Evolutionary conservation across 2,113 vertebrate genomes (phyloP), one percentile per base, ranked within the genome.

Genomic region (Petrocephalus zakoni): DNA sequence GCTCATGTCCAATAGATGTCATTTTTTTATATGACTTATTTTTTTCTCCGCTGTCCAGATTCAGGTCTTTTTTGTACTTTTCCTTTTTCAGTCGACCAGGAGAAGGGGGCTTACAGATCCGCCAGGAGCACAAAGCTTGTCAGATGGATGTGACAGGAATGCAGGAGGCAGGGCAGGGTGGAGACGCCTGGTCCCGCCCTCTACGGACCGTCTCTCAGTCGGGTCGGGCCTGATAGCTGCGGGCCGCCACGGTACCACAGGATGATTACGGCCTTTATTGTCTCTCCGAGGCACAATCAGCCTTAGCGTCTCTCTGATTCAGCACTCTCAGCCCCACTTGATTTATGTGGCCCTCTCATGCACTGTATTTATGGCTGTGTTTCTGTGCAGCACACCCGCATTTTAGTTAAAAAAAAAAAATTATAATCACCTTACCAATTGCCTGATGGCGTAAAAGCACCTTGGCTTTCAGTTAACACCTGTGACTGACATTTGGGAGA

Each of bases 401-500:
- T 88, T 88, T 29, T 29, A 61, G 88, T 87, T 68, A 85, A 47
- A 88, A 84, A 88, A 21, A 22, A 82, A 53, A 51, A 21, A 53
- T 89, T 88, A 85, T 81, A 90, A 86, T 22, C 37, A 86, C 82
- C 15, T 56, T 22, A 19, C 51, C 83, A 9, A 17, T 87, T 34
- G 46, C 90, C 82, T 88, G 88, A 61, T 8, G 34, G 47, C 55
- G 51, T 89, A 83, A 92, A 92, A 91, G 88, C 89, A 82, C 89
- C 90, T 91, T 85, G 89, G 53, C 83, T 88, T 91, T 90, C 86
- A 89, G 85, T 89, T 93, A 92, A 92, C 86, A 83, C 91, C 92
- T 92, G 87, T 90, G 91, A 93, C 91, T 90, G 89, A 81, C 90
- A 91, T 89, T 91, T 91, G 85, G 84, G 81, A 81, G 88, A 87